phyloP scores from a whole-genome alignment of 2,113 vertebrate genomes.

The Maccullochella peelii region DNA sequence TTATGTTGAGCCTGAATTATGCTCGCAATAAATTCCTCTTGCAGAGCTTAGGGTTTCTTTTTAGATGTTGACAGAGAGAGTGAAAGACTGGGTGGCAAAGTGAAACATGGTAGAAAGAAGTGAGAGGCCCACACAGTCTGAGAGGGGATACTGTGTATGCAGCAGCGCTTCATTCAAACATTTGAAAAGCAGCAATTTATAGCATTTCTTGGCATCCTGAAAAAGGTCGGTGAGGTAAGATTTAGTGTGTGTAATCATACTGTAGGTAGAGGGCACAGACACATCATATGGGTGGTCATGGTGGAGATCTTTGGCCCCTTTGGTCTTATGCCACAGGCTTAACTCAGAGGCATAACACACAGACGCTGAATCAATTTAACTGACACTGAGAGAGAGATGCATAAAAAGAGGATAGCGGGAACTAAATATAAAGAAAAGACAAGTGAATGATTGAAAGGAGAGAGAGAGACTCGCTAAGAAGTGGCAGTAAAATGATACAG shows the following conservation, averaged over 20 bases:
- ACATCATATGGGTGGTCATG: not conserved
- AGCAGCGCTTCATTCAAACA: not conserved
- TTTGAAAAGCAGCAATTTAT: not conserved
- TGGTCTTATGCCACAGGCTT: constrained; percentile 4
- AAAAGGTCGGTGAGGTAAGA: not conserved
- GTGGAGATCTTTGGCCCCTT: not conserved
- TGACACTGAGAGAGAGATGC: not conserved
- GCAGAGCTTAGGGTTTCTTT: not conserved
- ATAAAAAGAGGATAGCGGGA: not conserved
- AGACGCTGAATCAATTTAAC: constrained; percentile 7
- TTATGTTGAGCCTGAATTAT: not conserved
- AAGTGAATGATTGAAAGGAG: constrained; percentile 14
- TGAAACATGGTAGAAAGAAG: not conserved
- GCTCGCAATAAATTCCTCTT: not conserved
- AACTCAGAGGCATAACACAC: not conserved
- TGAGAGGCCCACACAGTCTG: not conserved
- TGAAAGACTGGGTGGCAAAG: not conserved
- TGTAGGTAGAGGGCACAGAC: not conserved
- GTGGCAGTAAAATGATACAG: constrained; percentile 10
- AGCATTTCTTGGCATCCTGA: not conserved
- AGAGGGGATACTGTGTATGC: not conserved
- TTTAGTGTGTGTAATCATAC: not conserved
- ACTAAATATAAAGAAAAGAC: constrained; percentile 25
- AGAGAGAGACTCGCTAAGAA: not conserved
- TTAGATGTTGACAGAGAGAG: not conserved